These are phyloP conservation scores for Mythimna lalbum DNA, from an alignment of 2,888 invertebrate genomes.

Conservation along the genomic window DNA sequence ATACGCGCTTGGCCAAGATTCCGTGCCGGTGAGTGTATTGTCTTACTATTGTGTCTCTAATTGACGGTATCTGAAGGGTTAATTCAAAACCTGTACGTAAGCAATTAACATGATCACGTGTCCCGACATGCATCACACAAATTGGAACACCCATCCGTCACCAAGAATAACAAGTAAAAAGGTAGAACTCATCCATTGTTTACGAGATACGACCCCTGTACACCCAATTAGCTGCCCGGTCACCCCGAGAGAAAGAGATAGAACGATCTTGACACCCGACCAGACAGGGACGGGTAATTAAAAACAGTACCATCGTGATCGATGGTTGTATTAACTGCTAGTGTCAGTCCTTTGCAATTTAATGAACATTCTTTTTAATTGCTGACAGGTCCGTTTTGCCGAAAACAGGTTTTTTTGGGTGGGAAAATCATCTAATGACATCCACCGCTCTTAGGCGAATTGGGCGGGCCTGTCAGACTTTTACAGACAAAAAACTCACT, in stretches of 20 bases:
- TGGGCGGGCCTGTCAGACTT: too few species aligned
- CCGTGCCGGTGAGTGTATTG: too few species aligned
- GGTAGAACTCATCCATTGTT: slow-evolving; percentile 57
- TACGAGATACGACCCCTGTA: slow-evolving; percentile 45
- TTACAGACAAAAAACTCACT: too few species aligned
- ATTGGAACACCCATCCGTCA: slow-evolving; percentile 51
- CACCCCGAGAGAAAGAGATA: slow-evolving; percentile 58
- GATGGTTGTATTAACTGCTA: slow-evolving; percentile 54
- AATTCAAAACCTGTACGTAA: slow-evolving; percentile 2
- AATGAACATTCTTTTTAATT: slow-evolving; percentile 32
- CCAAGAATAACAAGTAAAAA: slow-evolving; percentile 49
- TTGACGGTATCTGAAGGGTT: too few species aligned
- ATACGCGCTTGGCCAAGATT: too few species aligned
- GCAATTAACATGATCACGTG: slow-evolving; percentile 20
- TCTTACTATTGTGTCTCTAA: too few species aligned
- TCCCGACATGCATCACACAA: slow-evolving; percentile 21
- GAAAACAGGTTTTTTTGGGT: neutral
- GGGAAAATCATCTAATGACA: too few species aligned
- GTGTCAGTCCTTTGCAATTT: slow-evolving; percentile 36
- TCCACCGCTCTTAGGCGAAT: too few species aligned
- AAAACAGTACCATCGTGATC: slow-evolving; percentile 66
- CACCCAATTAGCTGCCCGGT: slow-evolving; percentile 56
- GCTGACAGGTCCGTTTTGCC: neutral
- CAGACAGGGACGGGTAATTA: slow-evolving; percentile 68
- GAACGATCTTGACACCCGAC: slow-evolving; percentile 62